Conservation (phyloP, 35 echinoderm and acorn worm species). For the Ophioderma brevispina region DNA sequence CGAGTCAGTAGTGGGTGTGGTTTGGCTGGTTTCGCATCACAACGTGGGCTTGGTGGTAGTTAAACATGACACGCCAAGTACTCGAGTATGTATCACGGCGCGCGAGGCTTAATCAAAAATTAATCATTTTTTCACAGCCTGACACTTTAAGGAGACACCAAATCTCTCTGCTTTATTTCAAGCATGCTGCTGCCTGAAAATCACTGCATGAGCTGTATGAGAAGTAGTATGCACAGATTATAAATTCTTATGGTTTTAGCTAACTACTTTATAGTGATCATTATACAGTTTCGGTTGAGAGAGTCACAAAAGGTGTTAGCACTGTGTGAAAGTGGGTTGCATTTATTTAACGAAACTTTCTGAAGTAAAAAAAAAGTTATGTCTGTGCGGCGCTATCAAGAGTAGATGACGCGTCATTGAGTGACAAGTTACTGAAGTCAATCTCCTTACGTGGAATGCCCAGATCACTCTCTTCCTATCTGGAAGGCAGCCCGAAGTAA, state of each 20-base stretch:
- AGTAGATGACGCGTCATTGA: not conserved
- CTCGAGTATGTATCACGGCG: conserved; percentile 2
- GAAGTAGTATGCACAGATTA: not conserved
- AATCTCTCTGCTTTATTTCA: not conserved
- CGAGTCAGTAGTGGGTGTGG: not conserved
- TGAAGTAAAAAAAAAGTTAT: too few species aligned
- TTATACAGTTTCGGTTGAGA: not conserved
- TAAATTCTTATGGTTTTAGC: not conserved
- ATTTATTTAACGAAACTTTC: not conserved
- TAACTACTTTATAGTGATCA: not conserved
- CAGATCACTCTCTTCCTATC: not conserved
- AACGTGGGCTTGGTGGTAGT: not conserved
- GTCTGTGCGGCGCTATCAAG: not conserved
- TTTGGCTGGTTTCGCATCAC: not conserved
- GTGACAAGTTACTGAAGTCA: not conserved
- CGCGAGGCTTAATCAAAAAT: conserved; percentile 1
- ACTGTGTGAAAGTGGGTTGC: not conserved
- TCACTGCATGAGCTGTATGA: not conserved
- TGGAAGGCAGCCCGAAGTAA: not conserved
- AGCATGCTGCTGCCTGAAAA: not conserved
- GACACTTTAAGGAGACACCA: not conserved
- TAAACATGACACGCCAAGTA: not conserved
- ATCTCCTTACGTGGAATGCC: conserved; percentile 2
- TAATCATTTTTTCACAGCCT: not conserved
- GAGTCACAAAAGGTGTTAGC: not conserved